These are phyloP conservation scores for Rhabdophis nuchalis DNA, from an alignment of 2,797 vertebrate species.

Conservation along the genomic window DNA sequence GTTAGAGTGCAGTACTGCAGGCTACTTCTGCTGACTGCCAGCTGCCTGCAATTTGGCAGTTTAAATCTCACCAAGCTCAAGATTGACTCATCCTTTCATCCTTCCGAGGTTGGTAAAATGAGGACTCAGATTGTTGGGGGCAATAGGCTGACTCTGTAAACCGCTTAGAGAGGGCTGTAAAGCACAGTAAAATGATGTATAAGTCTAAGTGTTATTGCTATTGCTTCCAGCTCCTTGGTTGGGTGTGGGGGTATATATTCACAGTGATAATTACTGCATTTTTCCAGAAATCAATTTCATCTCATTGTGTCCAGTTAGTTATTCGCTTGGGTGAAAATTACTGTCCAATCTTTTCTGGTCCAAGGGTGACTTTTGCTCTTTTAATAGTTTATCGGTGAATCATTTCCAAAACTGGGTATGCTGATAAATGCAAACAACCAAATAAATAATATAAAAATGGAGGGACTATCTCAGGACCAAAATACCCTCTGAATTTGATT, in stretches of 20 bases:
- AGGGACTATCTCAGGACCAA: not conserved
- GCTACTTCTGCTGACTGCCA: too few relatives aligned
- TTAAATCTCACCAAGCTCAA: too few relatives aligned
- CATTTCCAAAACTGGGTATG: not conserved
- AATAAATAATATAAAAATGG: not conserved
- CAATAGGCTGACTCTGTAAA: too few relatives aligned
- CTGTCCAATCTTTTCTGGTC: not conserved
- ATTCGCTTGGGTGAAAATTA: not conserved
- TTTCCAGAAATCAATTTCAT: not conserved
- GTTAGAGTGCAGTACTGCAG: too few relatives aligned
- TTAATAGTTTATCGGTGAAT: not conserved
- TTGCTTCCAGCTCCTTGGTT: not conserved
- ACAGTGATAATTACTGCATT: not conserved
- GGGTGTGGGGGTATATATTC: not conserved
- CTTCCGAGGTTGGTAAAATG: too few relatives aligned
- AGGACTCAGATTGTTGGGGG: too few relatives aligned
- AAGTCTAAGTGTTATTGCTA: too few relatives aligned
- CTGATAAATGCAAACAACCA: not conserved
- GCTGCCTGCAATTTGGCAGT: too few relatives aligned
- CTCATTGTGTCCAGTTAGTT: not conserved
- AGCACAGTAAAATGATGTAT: too few relatives aligned
- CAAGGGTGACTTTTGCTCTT: not conserved
- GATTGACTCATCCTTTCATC: too few relatives aligned
- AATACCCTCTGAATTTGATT: not conserved
- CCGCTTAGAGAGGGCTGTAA: too few relatives aligned